These are phyloP conservation scores for Geotrypetes seraphini DNA, from an alignment of 2,797 vertebrate genomes.

Conservation along the genomic window DNA sequence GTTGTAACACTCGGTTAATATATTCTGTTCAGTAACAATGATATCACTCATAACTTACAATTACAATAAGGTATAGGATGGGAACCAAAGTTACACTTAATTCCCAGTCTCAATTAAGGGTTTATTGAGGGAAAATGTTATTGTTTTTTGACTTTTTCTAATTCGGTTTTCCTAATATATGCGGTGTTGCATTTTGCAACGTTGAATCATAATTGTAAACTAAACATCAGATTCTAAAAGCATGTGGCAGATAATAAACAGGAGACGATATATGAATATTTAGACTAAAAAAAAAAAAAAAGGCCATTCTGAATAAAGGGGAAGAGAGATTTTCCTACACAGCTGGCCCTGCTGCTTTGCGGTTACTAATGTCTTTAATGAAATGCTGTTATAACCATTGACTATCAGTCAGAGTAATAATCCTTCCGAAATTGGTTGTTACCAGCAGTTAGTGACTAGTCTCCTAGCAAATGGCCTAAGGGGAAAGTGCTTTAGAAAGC, in stretches of 20 bases:
- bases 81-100: conserved; percentile 24
- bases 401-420: conserved; percentile 51
- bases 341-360: conserved; percentile 13
- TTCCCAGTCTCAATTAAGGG: conserved; percentile 14
- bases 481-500: conserved; percentile 52
- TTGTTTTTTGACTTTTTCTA: conserved; percentile 27
- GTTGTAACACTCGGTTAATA: conserved; percentile 13
- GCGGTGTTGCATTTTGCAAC: conserved; percentile 21
- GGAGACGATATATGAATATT: too few species aligned
- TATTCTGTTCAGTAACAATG: conserved; percentile 9
- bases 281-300: conserved; percentile 29
- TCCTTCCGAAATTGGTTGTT: conserved; percentile 52
- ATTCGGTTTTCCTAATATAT: conserved; percentile 33
- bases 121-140: not conserved
- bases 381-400: conserved; percentile 49
- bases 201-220: conserved; percentile 28
- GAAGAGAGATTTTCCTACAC: conserved; percentile 20
- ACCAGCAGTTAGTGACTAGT: conserved; percentile 58
- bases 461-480: conserved; percentile 64
- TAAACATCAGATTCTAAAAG: conserved; percentile 36
- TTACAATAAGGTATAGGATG: conserved; percentile 10
- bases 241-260: conserved; percentile 31
- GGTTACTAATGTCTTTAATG: conserved; percentile 40
- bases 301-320: conserved; percentile 38
- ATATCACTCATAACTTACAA: conserved; percentile 5